Evolutionary conservation across 2,113 vertebrate species (phyloP).

Genomic region (Pluvianellus socialis): DNA sequence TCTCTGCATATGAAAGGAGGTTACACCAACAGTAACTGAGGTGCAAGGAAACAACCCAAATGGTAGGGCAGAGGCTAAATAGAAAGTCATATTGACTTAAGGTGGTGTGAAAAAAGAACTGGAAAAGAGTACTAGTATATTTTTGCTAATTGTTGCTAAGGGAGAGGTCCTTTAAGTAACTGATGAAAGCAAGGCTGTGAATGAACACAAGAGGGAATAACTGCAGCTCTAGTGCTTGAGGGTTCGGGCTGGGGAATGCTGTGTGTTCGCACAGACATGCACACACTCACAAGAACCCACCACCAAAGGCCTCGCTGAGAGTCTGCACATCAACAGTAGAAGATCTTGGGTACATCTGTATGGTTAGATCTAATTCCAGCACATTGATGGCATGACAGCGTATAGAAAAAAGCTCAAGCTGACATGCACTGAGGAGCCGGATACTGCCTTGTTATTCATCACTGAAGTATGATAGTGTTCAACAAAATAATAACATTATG

Average conservation of each 20-base stretch:
- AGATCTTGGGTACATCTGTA: neutral
- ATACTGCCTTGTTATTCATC: neutral
- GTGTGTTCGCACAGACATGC: accelerated
- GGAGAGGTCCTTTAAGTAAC: neutral
- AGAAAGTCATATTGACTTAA: neutral
- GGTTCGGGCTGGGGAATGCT: neutral
- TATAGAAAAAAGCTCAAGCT: neutral
- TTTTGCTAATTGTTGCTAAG: neutral
- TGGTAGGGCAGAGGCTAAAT: neutral
- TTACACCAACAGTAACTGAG: neutral
- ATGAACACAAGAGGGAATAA: accelerated
- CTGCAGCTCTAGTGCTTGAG: neutral
- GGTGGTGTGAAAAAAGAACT: neutral
- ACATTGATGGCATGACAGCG: neutral
- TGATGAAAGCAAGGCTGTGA: neutral
- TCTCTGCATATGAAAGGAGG: accelerated
- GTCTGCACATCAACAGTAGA: accelerated
- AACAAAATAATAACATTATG: neutral
- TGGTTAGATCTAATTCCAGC: neutral
- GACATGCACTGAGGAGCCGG: neutral
- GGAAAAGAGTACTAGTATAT: neutral
- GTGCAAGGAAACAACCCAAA: neutral
- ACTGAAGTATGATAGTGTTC: neutral
- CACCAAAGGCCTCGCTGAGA: neutral
- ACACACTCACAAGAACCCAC: neutral